A percentile compares a stretch with the other conserved stretches of the same genome.
These are phyloP conservation scores for Zelleria hepariella DNA, from an alignment of 2,888 invertebrate genomes.

Conservation along the genomic window DNA sequence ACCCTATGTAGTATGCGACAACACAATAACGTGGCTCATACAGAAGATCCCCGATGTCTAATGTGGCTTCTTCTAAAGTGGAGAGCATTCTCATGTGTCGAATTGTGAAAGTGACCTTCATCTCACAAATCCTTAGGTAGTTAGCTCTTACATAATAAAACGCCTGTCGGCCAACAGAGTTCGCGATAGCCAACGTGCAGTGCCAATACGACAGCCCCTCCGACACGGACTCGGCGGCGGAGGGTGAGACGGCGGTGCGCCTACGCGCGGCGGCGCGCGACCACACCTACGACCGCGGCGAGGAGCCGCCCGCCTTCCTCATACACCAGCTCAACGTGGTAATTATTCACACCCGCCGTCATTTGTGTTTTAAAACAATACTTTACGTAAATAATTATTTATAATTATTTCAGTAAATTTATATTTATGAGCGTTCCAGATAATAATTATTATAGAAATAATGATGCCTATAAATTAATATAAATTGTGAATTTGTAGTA, in stretches of 20 bases:
- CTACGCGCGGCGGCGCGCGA: constrained; percentile 28
- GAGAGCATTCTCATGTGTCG: too few relatives aligned
- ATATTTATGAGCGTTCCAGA: neutral
- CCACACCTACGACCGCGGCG: constrained; percentile 57
- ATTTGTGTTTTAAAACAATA: too few relatives aligned
- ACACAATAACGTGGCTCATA: too few relatives aligned
- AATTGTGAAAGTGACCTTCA: too few relatives aligned
- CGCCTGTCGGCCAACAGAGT: constrained; percentile 31
- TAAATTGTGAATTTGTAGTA: too few relatives aligned
- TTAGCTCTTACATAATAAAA: too few relatives aligned
- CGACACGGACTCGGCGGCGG: constrained; percentile 33
- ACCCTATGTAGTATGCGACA: too few relatives aligned
- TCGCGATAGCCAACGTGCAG: constrained; percentile 75
- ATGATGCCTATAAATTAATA: too few relatives aligned
- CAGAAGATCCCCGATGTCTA: too few relatives aligned
- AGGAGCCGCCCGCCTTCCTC: constrained; percentile 64
- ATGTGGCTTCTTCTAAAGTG: too few relatives aligned
- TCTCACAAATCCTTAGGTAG: too few relatives aligned
- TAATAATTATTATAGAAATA: too few relatives aligned
- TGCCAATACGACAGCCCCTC: constrained; percentile 73
- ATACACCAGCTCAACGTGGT: constrained; percentile 48
- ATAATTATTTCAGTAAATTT: neutral
- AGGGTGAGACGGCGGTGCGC: constrained; percentile 10
- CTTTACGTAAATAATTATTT: neutral
- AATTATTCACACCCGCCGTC: constrained; percentile 6